phyloP scores from a whole-genome alignment of 2,888 invertebrate genomes.

The Apamea crenata region DNA sequence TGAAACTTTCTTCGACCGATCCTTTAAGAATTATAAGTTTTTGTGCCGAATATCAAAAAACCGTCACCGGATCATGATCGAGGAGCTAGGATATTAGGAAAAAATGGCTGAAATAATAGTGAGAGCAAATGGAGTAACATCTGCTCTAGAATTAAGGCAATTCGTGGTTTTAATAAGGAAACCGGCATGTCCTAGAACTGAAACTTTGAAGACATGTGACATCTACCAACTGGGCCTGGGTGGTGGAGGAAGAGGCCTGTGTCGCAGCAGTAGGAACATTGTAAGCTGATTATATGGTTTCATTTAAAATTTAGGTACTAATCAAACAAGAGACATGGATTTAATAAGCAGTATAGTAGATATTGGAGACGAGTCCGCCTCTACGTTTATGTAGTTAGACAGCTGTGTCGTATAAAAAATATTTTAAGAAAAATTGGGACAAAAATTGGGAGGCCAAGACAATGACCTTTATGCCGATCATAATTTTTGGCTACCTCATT shows the following conservation, averaged over 20 bases:
- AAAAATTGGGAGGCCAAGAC: constrained; percentile 74
- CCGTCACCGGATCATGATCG: constrained; percentile 3
- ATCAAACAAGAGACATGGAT: constrained; percentile 8
- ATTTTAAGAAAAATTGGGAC: constrained; percentile 63
- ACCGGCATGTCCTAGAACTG: not conserved
- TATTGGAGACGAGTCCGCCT: constrained; percentile 1
- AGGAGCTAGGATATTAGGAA: constrained; percentile 1
- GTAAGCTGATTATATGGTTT: not conserved
- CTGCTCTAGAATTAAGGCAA: constrained; percentile 18
- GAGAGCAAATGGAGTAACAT: constrained; percentile 1
- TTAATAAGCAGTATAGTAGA: not conserved
- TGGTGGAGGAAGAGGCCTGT: too few relatives aligned
- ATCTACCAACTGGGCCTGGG: too few relatives aligned
- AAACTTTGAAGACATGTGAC: not conserved
- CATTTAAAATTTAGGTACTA: constrained; percentile 11
- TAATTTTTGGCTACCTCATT: constrained; percentile 76
- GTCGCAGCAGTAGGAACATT: not conserved
- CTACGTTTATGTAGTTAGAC: constrained; percentile 34
- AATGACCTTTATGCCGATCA: constrained; percentile 81
- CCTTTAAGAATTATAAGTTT: constrained; percentile 27
- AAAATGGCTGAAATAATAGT: not conserved
- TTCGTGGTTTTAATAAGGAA: not conserved
- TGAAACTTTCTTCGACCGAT: not conserved
- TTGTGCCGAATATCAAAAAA: constrained; percentile 34
- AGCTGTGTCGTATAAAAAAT: constrained; percentile 37